Evolutionary conservation across 2,888 invertebrate genomes (phyloP).

Genomic region (Metellina segmentata): DNA sequence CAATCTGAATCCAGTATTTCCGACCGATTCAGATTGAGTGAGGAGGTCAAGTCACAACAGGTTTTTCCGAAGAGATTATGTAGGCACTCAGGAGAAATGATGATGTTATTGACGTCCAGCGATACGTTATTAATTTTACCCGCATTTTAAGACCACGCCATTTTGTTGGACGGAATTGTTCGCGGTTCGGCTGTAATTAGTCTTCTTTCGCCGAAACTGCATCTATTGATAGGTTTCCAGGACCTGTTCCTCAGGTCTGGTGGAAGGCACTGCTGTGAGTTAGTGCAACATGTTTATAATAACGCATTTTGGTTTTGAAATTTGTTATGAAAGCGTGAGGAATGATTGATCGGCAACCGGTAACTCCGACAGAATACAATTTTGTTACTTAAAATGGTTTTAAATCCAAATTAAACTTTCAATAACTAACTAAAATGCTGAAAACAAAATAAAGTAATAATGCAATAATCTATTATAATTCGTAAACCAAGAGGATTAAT

Average conservation of each 20-base stretch:
- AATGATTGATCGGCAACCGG: no score
- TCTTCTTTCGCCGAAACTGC: constrained; percentile 6
- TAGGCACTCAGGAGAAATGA: constrained; percentile 19
- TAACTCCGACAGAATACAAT: no score
- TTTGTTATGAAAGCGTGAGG: no score
- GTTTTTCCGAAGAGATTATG: constrained; percentile 34
- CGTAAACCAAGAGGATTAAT: no score
- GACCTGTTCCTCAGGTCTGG: background rate
- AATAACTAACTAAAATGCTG: no score
- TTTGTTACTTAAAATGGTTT: no score
- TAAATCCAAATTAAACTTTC: no score
- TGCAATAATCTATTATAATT: no score
- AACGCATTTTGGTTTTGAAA: no score
- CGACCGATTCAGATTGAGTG: background rate
- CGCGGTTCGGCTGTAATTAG: constrained; percentile 39
- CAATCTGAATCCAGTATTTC: constrained; percentile 2
- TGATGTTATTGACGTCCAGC: constrained; percentile 48
- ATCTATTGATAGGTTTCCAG: background rate
- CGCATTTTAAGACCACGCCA: constrained; percentile 37
- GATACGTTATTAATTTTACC: constrained; percentile 44
- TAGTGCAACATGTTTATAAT: no score
- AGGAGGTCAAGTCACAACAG: constrained; percentile 46
- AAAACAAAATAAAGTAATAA: no score
- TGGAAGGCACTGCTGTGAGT: no score
- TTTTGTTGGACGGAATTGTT: constrained; percentile 40